Evolutionary conservation across 2,888 invertebrate genomes (phyloP), one percentile per base, ranked within the genome.

Genomic region (Drosophila rubida): DNA sequence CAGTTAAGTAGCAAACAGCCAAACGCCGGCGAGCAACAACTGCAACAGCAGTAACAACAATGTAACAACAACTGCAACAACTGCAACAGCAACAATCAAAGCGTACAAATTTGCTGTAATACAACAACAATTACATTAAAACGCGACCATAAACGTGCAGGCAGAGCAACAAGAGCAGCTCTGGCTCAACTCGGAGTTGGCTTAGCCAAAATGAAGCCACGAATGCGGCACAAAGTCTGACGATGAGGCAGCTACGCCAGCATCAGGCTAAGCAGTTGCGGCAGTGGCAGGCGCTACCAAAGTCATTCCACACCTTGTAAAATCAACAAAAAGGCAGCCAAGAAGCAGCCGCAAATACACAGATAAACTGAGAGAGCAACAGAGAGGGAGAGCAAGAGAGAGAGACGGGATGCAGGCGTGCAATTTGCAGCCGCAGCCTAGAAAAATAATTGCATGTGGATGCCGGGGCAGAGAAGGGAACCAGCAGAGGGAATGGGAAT

Each of bases 121-220:
- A 84, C 84, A 86, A 81, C 85, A 81, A 89, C 90, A 89, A 90
- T 90, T 88, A 89, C 87, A 88, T 83, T 89, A 89, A 90, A 87
- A 83, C 80, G 87, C 81, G 86, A 86, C 78, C 78, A 89, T 79
- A 84, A 88, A 86, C 81, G 79, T 80, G 87, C 72, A 35, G 66
- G 72, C 65, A n/a, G n/a, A n/a, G n/a, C n/a, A 72, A 63, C 46
- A 62, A 19, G 19, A 19, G 19, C 19, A 19, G 49, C 50, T 49
- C 25, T 41, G 11, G 27, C 30, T 64, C 35, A 41, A 48, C 58
- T 69, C 63, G 84, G 76, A 63, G 66, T 53, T 59, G 51, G 62
- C 79, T 76, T 70, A 64, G 74, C 79, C 81, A 60, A 80, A 80
- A 70, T 68, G 73, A 45, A 71, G 66, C 67, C 55, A 48, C 69